These are phyloP conservation scores for Hylaeus anthracinus DNA, from an alignment of 1,140 invertebrate genomes.

Conservation along the genomic window DNA sequence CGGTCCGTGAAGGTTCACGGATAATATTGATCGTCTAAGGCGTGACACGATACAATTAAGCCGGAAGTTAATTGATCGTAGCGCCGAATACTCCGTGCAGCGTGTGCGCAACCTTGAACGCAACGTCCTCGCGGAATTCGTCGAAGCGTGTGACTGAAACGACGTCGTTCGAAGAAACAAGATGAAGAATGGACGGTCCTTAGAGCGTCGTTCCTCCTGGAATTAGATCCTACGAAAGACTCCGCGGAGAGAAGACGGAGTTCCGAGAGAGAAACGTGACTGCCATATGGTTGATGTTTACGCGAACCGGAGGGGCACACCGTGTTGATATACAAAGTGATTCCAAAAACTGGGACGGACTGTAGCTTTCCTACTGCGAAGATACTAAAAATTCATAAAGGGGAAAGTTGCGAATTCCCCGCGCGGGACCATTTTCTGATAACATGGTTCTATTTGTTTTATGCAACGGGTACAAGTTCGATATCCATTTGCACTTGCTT, in stretches of 20 bases:
- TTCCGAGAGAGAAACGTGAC: not conserved
- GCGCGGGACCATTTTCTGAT: too few relatives aligned
- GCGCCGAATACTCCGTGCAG: not conserved
- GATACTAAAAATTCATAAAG: too few relatives aligned
- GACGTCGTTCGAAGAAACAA: not conserved
- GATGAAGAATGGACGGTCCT: not conserved
- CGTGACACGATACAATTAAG: constrained; percentile 42
- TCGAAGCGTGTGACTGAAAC: not conserved
- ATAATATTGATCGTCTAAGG: constrained; percentile 33
- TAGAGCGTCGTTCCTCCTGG: not conserved
- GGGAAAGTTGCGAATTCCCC: too few relatives aligned
- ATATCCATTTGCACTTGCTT: too few relatives aligned
- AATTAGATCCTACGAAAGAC: not conserved
- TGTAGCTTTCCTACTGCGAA: too few relatives aligned
- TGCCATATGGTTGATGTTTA: not conserved
- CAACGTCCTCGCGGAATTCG: not conserved
- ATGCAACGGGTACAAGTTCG: too few relatives aligned
- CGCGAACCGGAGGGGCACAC: not conserved
- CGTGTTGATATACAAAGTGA: not conserved
- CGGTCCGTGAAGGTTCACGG: not conserved
- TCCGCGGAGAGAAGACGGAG: not conserved
- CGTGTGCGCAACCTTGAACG: not conserved
- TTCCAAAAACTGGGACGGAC: too few relatives aligned
- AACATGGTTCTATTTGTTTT: too few relatives aligned
- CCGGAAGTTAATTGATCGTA: constrained; percentile 33